Base-by-base conservation (phyloP, 2,888 invertebrate genomes). In the Chloromyia formosa region DNA sequence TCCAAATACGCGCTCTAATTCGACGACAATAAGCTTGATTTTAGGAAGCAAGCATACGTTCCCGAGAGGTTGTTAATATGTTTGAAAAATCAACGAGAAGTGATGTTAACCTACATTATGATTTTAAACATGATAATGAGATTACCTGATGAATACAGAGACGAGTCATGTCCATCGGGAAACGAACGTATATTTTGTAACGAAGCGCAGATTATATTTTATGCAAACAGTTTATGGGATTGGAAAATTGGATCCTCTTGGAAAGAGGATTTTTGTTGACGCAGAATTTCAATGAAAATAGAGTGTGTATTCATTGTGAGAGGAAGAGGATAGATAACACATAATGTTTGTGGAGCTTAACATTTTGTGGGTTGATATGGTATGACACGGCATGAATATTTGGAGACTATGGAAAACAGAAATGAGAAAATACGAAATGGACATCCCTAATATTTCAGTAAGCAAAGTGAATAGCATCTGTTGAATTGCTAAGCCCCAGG, bases 101-200 rank as follows among this genome's bases (percentile, higher is more conserved):
- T n/a, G 49, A 49, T n/a, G 49, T 49, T 49, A 49, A 49, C 49
- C 49, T 49, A 49, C 49, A 49, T 49, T 49, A n/a, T 49, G 49
- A 49, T 49, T 49, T 49, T 49, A 49, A 35, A 49, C 49, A 49
- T 49, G 49, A 49, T 49, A 49, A 49, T 49, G 49, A 49, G 49
- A 49, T 49, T 49, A 49, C 49, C 49, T 49, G 49, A 49, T 49
- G 49, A 49, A 49, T 49, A n/a, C 49, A 49, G 49, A 2, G 12
- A 49, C 27, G 27, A 35, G 27, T 35, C 27, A 35, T 49, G 49
- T n/a, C 16, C 49, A n/a, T n/a, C 49, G 49, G 49, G 49, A 49
- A 3, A n/a, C 49, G 49, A 12, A 3, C 49, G 16, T 3, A 35
- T 35, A 35, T 4, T 35, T 35, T 35, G 27, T 35, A 35, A 35